A percentile compares a stretch with the other conserved stretches of the same genome.
Conservation (phyloP, 1,140 invertebrate genomes). For the Panonychus citri region DNA sequence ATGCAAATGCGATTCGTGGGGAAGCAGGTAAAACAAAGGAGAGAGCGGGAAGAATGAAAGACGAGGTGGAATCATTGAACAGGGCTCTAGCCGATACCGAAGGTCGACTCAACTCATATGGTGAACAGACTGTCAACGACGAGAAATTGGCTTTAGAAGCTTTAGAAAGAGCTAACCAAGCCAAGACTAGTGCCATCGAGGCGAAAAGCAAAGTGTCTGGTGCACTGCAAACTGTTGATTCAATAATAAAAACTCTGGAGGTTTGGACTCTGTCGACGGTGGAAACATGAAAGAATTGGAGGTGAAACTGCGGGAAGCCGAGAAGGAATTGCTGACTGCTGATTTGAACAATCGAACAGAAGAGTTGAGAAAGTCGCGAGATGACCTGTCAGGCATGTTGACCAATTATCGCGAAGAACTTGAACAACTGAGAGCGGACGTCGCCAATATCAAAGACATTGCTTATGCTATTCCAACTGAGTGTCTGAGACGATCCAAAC, state of each 20-base stretch:
- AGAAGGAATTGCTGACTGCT: slow-evolving; percentile 41
- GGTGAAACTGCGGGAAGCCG: slow-evolving; percentile 40
- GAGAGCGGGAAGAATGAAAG: slow-evolving; percentile 42
- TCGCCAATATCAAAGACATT: slow-evolving; percentile 65
- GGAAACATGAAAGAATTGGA: slow-evolving; percentile 44
- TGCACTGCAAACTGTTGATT: slow-evolving; percentile 44
- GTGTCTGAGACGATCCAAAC: slow-evolving; percentile 43
- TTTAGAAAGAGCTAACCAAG: slow-evolving; percentile 53
- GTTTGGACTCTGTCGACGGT: slow-evolving; percentile 28
- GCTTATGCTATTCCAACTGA: slow-evolving; percentile 46
- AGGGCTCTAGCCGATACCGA: slow-evolving; percentile 43
- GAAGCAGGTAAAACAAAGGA: slow-evolving; percentile 49
- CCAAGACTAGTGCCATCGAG: slow-evolving; percentile 50
- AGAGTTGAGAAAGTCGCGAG: slow-evolving; percentile 40
- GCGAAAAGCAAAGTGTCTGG: slow-evolving; percentile 54
- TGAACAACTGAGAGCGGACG: slow-evolving; percentile 41
- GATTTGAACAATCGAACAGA: slow-evolving; percentile 51
- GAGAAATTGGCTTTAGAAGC: slow-evolving; percentile 42
- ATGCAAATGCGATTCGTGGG: slow-evolving; percentile 46
- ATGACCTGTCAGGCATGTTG: slow-evolving; percentile 44
- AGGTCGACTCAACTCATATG: slow-evolving; percentile 38
- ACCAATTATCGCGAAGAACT: slow-evolving; percentile 60
- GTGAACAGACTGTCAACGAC: slow-evolving; percentile 46
- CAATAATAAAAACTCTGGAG: slow-evolving; percentile 47
- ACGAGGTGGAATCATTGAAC: slow-evolving; percentile 47